phyloP scores from a whole-genome alignment of 1,140 invertebrate species.

The Araneus ventricosus region DNA sequence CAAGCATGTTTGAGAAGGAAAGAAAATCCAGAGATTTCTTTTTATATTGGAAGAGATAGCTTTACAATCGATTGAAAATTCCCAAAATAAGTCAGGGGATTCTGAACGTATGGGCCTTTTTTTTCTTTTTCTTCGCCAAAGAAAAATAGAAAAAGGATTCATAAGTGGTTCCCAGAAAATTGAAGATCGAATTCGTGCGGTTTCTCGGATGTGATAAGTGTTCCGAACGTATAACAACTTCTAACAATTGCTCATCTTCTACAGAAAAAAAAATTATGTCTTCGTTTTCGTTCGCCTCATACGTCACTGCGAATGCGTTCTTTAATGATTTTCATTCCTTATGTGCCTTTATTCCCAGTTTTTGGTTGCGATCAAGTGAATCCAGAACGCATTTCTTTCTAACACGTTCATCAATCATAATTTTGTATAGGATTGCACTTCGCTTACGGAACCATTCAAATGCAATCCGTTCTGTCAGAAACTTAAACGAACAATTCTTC shows the following conservation, averaged over 20 bases:
- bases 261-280: neutral
- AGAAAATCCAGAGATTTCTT: too few species aligned
- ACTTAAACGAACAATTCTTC: neutral
- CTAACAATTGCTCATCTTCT: neutral
- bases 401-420: neutral
- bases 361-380: neutral
- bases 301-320: neutral
- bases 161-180: neutral
- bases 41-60: too few species aligned
- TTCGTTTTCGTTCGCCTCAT: neutral
- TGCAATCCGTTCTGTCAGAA: neutral
- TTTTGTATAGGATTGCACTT: neutral
- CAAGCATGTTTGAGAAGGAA: too few species aligned
- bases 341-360: neutral
- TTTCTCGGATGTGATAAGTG: neutral
- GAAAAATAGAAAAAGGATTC: too few species aligned
- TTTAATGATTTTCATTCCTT: neutral
- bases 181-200: slow-evolving; percentile 6
- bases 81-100: too few species aligned
- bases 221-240: neutral
- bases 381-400: neutral
- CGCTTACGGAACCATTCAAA: neutral
- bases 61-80: too few species aligned
- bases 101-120: too few species aligned
- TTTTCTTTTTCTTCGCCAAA: too few species aligned